Evolutionary conservation across 2,113 vertebrate species (phyloP), one percentile per base, ranked within the genome.

Genomic region (Emydura subglobosa): DNA sequence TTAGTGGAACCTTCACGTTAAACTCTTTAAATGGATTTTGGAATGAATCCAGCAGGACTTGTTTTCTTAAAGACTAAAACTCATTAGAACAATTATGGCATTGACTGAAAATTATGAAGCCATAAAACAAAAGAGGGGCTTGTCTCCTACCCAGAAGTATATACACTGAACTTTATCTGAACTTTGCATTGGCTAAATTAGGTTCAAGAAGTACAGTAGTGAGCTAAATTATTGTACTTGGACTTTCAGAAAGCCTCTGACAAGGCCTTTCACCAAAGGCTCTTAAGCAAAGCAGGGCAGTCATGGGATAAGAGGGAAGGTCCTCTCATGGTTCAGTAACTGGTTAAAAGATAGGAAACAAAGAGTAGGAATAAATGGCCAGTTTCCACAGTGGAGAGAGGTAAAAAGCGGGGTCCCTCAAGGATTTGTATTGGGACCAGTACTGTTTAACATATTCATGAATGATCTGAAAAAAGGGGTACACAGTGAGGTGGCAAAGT

Each of bases 121-220:
- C 9, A 80, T 55, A 51, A 95, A 72, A 97, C 82, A 96, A 96
- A 94, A 83, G 51, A 50, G 39, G 92, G 31, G 86, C 29, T 92
- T 95, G 83, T 95, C 72, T 54, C 29, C 42, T 17, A 78, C 82
- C 34, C 86, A 82, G 68, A 86, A 80, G 90, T 5, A 78, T 2
- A 7, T 59, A 16, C 5, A 94, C 51, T 65, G 96, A 96, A 97
- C 92, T 93, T 86, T 87, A 21, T 39, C 53, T 96, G 95, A 97
- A 95, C 96, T 82, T 83, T 87, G 54, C 5, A 24, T 44, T 82
- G 51, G 54, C 54, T 44, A 81, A 91, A 93, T 21, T 5, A 85
- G 51, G 39, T 24, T 1, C 1, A 59, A 93, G 16, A n/a, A 21
- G 34, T 53, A 54, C 0, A 1, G 22, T 10, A 49, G 13, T 31